phyloP scores from a whole-genome alignment of 1,140 invertebrate species.

The Lethrus apterus region DNA sequence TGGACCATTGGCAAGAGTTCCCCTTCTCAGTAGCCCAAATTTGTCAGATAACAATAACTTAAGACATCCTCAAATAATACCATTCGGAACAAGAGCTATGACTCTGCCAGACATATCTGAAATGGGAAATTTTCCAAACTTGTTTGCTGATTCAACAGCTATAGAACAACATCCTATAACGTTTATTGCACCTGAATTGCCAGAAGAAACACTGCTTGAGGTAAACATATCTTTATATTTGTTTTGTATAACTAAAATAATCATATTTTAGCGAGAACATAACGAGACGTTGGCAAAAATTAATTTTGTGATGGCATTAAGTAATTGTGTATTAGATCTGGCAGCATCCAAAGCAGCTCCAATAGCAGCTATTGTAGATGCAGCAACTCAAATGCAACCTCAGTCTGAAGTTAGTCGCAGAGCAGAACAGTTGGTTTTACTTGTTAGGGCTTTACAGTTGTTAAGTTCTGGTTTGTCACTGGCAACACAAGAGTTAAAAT shows the following conservation, averaged over 20 bases:
- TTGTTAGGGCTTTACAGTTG: constrained; percentile 83
- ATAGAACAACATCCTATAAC: constrained; percentile 56
- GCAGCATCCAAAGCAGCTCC: constrained; percentile 70
- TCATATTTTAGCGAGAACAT: constrained; percentile 65
- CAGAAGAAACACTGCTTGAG: constrained; percentile 91
- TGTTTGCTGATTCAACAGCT: constrained; percentile 47
- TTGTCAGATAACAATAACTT: constrained; percentile 53
- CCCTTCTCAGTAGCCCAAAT: constrained; percentile 47
- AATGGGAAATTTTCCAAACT: constrained; percentile 52
- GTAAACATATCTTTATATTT: constrained; percentile 41
- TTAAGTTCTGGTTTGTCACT: constrained; percentile 85
- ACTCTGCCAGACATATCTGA: constrained; percentile 70
- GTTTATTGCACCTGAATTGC: constrained; percentile 84
- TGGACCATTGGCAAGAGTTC: constrained; percentile 52
- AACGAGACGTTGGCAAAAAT: constrained; percentile 90
- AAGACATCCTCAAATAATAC: constrained; percentile 51
- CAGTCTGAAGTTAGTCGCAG: constrained; percentile 44
- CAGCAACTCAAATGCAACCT: constrained; percentile 38
- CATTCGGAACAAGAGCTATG: constrained; percentile 63
- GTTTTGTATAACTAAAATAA: too few relatives aligned
- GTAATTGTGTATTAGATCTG: constrained; percentile 84
- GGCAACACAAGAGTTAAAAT: constrained; percentile 80
- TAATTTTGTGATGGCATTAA: constrained; percentile 85
- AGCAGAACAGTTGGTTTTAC: constrained; percentile 85
- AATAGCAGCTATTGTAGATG: constrained; percentile 50